Evolutionary conservation across 2,797 vertebrate genomes (phyloP).

Genomic region (Trachops cirrhosus): DNA sequence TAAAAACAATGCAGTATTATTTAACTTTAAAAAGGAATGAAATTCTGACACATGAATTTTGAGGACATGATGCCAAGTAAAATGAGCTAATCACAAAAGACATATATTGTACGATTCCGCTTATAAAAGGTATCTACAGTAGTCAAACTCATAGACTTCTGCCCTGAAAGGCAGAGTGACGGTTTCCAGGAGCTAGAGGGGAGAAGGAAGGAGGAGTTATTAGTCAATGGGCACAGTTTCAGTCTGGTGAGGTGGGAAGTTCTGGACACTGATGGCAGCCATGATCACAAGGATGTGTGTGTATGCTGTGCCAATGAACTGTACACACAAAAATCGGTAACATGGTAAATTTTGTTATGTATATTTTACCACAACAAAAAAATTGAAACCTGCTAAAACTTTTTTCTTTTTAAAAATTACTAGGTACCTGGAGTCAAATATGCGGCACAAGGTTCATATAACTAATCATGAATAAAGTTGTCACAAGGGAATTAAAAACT

Average conservation of each 20-base stretch:
- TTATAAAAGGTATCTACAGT: neutral
- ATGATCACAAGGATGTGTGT: neutral
- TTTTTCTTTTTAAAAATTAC: constrained; percentile 41
- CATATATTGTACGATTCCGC: neutral
- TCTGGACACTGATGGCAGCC: neutral
- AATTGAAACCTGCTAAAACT: neutral
- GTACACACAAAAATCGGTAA: neutral
- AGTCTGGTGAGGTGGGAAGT: neutral
- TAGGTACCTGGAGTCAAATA: neutral
- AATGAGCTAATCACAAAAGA: neutral
- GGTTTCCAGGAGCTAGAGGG: neutral
- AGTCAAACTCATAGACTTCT: neutral
- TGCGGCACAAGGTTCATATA: neutral
- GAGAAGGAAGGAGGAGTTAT: neutral
- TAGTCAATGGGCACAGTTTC: neutral
- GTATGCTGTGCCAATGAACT: neutral
- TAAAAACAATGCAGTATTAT: neutral
- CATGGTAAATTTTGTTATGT: neutral
- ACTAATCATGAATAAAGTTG: neutral
- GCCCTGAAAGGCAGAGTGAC: neutral
- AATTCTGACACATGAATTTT: neutral
- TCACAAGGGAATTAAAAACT: neutral
- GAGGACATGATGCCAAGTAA: neutral
- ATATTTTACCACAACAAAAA: neutral
- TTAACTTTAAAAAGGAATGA: neutral